These are phyloP conservation scores for Catalaphyllia jardinei DNA, from an alignment of 64 coral and sea anemone genomes.

Conservation along the genomic window DNA sequence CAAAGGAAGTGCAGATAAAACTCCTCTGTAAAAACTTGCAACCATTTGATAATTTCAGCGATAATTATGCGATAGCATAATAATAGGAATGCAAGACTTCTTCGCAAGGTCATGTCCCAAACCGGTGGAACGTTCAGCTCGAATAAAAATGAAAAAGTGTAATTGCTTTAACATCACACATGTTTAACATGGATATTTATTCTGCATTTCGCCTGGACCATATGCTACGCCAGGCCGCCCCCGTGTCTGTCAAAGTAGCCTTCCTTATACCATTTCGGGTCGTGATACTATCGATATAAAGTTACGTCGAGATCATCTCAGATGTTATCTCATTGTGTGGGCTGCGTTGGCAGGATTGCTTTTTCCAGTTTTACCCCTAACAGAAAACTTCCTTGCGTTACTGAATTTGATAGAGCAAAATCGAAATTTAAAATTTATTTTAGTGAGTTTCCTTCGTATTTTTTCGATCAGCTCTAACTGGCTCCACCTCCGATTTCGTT, in stretches of 20 bases:
- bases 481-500: neutral
- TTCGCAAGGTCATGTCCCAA: neutral
- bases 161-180: neutral
- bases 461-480: neutral
- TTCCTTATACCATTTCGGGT: conserved; percentile 11
- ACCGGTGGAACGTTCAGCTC: neutral
- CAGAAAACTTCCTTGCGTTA: conserved; percentile 24
- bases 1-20: neutral
- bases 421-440: neutral
- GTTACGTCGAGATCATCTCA: conserved; percentile 36
- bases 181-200: conserved; percentile 48
- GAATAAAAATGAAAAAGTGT: neutral
- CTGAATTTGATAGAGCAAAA: neutral
- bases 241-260: conserved; percentile 40
- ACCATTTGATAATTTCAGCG: neutral
- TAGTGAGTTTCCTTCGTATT: neutral
- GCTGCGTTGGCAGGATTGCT: neutral
- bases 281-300: conserved; percentile 43
- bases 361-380: neutral
- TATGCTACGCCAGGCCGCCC: conserved; percentile 40
- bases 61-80: neutral
- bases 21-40: neutral
- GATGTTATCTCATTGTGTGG: conserved; percentile 50
- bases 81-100: neutral
- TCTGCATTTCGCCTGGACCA: conserved; percentile 5